phyloP scores from a whole-genome alignment of 2,888 invertebrate genomes.

The Scelioninae gen. 1 region DNA sequence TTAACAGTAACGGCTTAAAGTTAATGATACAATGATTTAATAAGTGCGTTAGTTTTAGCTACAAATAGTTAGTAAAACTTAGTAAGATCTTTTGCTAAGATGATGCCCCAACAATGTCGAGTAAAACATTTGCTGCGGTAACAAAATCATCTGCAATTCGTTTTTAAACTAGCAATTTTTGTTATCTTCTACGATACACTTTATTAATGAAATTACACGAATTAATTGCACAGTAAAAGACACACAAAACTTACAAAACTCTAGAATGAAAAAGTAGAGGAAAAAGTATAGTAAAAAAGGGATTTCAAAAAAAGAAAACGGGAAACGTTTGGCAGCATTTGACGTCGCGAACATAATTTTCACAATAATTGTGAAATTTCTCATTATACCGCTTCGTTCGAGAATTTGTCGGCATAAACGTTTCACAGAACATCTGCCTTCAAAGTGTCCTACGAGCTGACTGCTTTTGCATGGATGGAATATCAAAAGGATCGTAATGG shows the following conservation, averaged over 20 bases:
- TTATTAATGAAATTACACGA: slow-evolving; percentile 37
- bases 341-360: slow-evolving; percentile 52
- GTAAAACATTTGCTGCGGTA: slow-evolving; percentile 50
- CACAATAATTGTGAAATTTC: slow-evolving; percentile 67
- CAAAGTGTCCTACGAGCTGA: slow-evolving; percentile 69
- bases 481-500: slow-evolving; percentile 71
- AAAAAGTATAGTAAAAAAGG: background rate
- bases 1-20: too few species aligned
- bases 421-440: slow-evolving; percentile 70
- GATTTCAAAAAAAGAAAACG: background rate
- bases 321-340: slow-evolving; percentile 47
- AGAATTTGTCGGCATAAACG: slow-evolving; percentile 68
- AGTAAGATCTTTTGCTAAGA: slow-evolving; percentile 22
- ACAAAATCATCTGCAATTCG: background rate
- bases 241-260: slow-evolving; percentile 7
- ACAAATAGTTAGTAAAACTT: slow-evolving; percentile 21
- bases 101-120: slow-evolving; percentile 57
- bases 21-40: too few species aligned
- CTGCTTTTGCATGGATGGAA: slow-evolving; percentile 70
- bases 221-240: slow-evolving; percentile 4
- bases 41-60: slow-evolving; percentile 5
- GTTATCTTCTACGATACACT: slow-evolving; percentile 9
- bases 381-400: slow-evolving; percentile 60
- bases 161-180: background rate
- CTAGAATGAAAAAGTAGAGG: background rate